A percentile compares a stretch with the other conserved stretches of the same genome.
Conservation (phyloP, 2,888 invertebrate genomes). For the Epinotia nisella region DNA sequence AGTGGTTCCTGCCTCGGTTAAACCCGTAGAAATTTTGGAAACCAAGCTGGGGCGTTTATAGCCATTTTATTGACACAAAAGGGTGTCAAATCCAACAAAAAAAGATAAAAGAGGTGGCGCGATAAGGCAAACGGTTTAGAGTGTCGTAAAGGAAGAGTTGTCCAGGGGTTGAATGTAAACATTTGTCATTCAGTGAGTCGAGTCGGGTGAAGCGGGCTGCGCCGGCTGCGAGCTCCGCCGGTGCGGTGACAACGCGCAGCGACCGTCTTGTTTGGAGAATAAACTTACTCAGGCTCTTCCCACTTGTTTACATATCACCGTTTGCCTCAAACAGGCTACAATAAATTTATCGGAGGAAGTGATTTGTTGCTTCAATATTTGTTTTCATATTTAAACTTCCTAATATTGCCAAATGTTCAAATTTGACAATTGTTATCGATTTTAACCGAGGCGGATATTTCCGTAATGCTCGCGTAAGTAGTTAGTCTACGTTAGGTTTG, state of each 20-base stretch:
- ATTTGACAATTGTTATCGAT: background rate
- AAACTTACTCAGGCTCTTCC: conserved; percentile 68
- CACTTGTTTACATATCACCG: conserved; percentile 72
- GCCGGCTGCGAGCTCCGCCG: conserved; percentile 50
- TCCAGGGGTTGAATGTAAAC: conserved; percentile 69
- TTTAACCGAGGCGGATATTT: background rate
- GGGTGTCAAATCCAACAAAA: conserved; percentile 47
- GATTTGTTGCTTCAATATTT: conserved; percentile 33
- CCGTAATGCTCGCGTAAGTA: conserved; percentile 4
- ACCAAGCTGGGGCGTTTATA: conserved; percentile 38
- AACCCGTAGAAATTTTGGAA: conserved; percentile 28
- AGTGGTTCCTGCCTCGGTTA: conserved; percentile 28
- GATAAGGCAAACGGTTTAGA: conserved; percentile 56
- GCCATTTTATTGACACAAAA: conserved; percentile 46
- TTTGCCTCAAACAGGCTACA: conserved; percentile 62
- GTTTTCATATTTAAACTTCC: conserved; percentile 4
- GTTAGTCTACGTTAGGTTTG: conserved; percentile 38
- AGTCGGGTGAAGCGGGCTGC: conserved; percentile 56
- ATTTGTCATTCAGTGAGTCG: conserved; percentile 71
- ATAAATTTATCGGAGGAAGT: conserved; percentile 61
- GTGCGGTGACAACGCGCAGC: conserved; percentile 49
- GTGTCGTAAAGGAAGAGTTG: conserved; percentile 59
- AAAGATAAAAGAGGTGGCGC: conserved; percentile 41
- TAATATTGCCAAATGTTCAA: conserved; percentile 16
- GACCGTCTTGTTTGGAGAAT: conserved; percentile 69